Conservation (phyloP, 1,140 invertebrate species). For the Procambarus virginalis region DNA sequence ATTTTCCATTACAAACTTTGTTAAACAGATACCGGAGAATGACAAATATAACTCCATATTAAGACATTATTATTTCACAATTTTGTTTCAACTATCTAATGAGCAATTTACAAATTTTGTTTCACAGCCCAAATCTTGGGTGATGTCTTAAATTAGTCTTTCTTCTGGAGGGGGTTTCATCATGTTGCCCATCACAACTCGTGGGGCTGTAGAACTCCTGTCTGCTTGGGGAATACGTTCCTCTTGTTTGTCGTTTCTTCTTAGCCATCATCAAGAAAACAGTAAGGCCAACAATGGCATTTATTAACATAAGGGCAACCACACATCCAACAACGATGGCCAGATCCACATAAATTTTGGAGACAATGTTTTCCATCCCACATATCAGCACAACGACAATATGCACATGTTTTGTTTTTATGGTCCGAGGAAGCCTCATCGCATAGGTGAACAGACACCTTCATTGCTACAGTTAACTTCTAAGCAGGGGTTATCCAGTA, state of each 20-base stretch:
- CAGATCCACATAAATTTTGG: constrained; percentile 62
- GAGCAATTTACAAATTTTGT: neutral
- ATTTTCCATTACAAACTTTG: no score
- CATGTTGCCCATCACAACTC: constrained; percentile 95
- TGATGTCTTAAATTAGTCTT: constrained; percentile 84
- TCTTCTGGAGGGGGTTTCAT: constrained; percentile 98
- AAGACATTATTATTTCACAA: no score
- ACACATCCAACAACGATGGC: constrained; percentile 86
- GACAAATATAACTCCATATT: no score
- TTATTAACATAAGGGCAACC: constrained; percentile 81
- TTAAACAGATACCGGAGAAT: no score
- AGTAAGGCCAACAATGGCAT: constrained; percentile 79
- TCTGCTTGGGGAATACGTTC: no score
- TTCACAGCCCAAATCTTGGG: neutral
- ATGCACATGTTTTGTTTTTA: constrained; percentile 16
- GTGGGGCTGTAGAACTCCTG: constrained; percentile 97
- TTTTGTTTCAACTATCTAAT: no score
- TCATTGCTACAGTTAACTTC: constrained; percentile 70
- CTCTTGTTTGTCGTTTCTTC: constrained; percentile 95
- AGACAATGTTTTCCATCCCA: constrained; percentile 83
- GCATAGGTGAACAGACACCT: constrained; percentile 70
- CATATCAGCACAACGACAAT: constrained; percentile 86
- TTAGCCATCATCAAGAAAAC: constrained; percentile 89
- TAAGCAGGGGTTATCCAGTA: constrained; percentile 82
- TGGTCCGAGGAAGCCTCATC: constrained; percentile 59